phyloP scores from a whole-genome alignment of 2,797 vertebrate species.

The Rhynchotus rufescens region DNA sequence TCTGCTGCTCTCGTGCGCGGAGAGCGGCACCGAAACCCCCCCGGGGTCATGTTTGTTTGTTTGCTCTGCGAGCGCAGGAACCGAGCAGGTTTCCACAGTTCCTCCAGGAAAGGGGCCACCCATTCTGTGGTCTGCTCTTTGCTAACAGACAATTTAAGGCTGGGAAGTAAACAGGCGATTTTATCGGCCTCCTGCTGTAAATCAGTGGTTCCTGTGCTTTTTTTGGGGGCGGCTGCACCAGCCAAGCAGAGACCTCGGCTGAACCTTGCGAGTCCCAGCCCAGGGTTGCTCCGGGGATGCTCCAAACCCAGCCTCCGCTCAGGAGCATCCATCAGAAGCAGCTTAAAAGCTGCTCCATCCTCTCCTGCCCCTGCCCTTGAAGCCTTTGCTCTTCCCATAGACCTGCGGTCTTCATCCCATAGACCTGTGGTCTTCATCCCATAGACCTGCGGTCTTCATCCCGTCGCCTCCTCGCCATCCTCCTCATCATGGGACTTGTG shows the following conservation, averaged over 20 bases:
- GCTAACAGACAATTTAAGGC: conserved; percentile 13
- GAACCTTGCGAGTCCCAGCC: neutral
- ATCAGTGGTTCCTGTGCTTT: conserved; percentile 23
- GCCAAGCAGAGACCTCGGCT: conserved; percentile 30
- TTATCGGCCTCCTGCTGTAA: conserved; percentile 22
- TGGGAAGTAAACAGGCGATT: neutral
- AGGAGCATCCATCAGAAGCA: neutral
- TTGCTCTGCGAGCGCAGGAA: conserved; percentile 35
- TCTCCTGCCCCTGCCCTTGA: neutral
- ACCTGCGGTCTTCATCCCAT: too few relatives aligned
- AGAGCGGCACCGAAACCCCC: neutral
- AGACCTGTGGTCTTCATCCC: neutral
- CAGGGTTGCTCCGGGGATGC: neutral
- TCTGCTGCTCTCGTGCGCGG: neutral
- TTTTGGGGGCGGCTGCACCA: neutral
- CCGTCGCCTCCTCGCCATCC: neutral
- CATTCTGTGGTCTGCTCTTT: conserved; percentile 41
- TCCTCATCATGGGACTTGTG: too few relatives aligned
- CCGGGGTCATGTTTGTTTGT: conserved; percentile 59
- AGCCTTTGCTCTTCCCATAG: neutral
- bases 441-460: fast-evolving
- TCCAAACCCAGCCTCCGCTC: neutral
- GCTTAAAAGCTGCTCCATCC: neutral
- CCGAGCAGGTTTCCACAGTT: conserved; percentile 59
- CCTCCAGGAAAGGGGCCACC: conserved; percentile 64